Evolutionary conservation across 2,797 vertebrate species (phyloP).

Genomic region (Zonotrichia albicollis): DNA sequence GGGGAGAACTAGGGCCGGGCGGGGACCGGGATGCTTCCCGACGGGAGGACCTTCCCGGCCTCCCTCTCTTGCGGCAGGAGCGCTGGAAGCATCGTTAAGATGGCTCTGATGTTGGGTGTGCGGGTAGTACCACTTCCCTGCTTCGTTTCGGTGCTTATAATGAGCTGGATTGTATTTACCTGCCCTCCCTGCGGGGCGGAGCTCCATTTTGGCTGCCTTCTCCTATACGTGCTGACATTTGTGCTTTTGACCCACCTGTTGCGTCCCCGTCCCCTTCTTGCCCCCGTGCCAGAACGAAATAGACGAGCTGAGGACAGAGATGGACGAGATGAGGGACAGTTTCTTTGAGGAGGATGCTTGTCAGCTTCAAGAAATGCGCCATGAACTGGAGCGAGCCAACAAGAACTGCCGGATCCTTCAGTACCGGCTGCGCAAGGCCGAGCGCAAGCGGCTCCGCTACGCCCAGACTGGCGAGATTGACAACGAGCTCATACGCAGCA

Average conservation of each 20-base stretch:
- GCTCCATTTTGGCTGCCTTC: not conserved
- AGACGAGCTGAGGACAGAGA: conserved; percentile 95
- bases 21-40: not conserved
- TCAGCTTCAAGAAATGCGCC: conserved; percentile 97
- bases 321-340: conserved; percentile 98
- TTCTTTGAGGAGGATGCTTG: conserved; percentile 98
- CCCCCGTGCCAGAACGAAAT: conserved; percentile 85
- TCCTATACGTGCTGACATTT: not conserved
- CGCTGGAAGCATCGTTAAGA: not conserved
- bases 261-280: not conserved
- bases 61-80: too few species aligned
- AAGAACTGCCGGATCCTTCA: conserved; percentile 99
- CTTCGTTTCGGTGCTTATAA: not conserved
- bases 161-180: not conserved
- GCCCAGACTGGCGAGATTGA: conserved; percentile 94
- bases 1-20: not conserved
- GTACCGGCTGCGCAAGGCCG: conserved; percentile 95
- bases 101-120: not conserved
- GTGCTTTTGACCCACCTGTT: conserved; percentile 31
- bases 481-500: conserved; percentile 90
- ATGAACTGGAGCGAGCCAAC: conserved; percentile 96
- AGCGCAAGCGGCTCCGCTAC: conserved; percentile 91
- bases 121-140: not conserved
- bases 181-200: not conserved
- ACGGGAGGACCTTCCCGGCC: not conserved